Evolutionary conservation across 2,797 vertebrate genomes (phyloP), one percentile per base, ranked within the genome.

Genomic region (Onychomys arenicola): DNA sequence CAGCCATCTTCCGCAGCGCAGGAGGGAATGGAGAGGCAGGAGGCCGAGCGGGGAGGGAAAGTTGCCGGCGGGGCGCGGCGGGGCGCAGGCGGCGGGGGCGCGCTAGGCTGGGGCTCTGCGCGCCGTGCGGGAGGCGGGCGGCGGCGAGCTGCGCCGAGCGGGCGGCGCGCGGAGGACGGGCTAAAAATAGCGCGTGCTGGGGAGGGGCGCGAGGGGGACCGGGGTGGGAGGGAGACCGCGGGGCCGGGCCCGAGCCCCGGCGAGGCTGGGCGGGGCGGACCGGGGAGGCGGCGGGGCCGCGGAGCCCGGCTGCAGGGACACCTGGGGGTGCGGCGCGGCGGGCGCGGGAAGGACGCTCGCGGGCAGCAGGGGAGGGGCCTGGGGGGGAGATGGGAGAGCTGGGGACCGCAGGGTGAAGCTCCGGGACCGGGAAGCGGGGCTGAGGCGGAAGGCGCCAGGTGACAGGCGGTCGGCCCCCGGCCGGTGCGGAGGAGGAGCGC

Each of bases 171-270:
- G 97, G 98, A 98, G 98, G 98, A 97, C 97, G 96, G 96, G 97
- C 99, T 99, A 99, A 98, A 99, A 99, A 99, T 99, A 99, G 98
- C 97, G 91, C 91, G 92, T 90, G 86, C 96, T 93, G 93, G 97
- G 96, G 97, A 85, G 93, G 96, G 91, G 89, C 71, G 93, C 29
- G 89, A 75, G 89, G 90, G 88, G 95, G 97, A 59, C 89, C 75
- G 93, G 91, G 97, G 98, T 95, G 97, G 97, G 93, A 78, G 97
- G 95, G 93, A 97, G 97, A 86, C 94, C 14, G 96, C 52, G 96
- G 92, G 98, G 98, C 97, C n/a, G 10, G 76, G 75, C 96, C 69
- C 81, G 98, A 94, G 97, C 97, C 97, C 96, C 29, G 46, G 92
- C 67, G 96, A 96, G 96, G 95, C 97, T 82, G 96, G 96, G 96